Evolutionary conservation across 2,888 invertebrate species (phyloP), one percentile per base, ranked within the genome.

Genomic region (Creontiades dilutus): DNA sequence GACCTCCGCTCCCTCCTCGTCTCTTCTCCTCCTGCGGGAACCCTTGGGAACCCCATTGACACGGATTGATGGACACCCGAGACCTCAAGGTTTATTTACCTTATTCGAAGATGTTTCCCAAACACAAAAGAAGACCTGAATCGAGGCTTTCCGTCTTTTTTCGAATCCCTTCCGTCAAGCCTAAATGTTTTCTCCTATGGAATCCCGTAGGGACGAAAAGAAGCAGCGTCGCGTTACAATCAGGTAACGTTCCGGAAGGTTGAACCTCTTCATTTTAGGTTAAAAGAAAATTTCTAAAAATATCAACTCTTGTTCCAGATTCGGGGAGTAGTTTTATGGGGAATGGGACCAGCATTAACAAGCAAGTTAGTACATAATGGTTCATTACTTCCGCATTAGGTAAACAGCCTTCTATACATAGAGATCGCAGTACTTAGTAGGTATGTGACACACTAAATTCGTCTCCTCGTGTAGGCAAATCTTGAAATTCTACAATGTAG

Each of bases 71-170:
- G 61, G 61, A 19, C 61, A 61, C 61, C 61, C n/a, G 61, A 61
- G 61, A 61, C 61, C 61, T n/a, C 61, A 61, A 61, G 61, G 61
- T 61, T 61, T 61, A 19, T 61, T 61, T 61, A 61, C 61, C 61
- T 61, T 61, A 61, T 61, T 61, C 61, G 61, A 61, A 61, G n/a
- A 61, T 61, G 61, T 61, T 61, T 61, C 61, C 61, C 61, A 61
- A 61, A 61, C 61, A 61, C 61, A 61, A 61, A 61, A 61, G 61
- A 61, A 61, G n/a, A 61, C 61, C 61, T 19, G 61, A 61, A 61
- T 61, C 61, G 61, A 19, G 19, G 61, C 19, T 19, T 61, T 61
- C 61, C 61, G 61, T 61, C 61, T 61, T 61, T 61, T 61, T 61
- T 61, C 52, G 13, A 14, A 61, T 61, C 16, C 61, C 61, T 61